Percentiles rank a stretch among this genome's conserved stretches.
Conservation (phyloP, 2,113 vertebrate species). For the Scopus umbretta region DNA sequence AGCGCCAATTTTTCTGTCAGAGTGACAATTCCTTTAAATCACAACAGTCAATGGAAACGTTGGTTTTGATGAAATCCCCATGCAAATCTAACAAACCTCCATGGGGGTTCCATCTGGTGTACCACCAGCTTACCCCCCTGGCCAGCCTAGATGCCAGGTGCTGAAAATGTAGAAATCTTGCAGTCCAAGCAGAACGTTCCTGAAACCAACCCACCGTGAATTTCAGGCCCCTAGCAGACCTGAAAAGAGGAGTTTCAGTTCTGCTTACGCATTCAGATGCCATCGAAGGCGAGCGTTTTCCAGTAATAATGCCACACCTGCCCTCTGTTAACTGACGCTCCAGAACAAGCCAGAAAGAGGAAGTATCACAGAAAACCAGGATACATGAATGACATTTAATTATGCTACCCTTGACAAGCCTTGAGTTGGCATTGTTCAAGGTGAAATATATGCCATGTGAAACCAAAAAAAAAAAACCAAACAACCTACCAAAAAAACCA, state of each 20-base stretch:
- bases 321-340: background rate
- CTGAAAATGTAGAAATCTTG: rapidly evolving
- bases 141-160: background rate
- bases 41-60: background rate
- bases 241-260: background rate
- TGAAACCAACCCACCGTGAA: rapidly evolving
- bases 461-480: background rate
- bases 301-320: background rate
- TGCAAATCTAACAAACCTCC: background rate
- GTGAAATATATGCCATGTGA: rapidly evolving
- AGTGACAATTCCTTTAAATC: background rate
- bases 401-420: background rate
- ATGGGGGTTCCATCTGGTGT: background rate
- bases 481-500: too few relatives aligned
- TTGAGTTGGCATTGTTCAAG: background rate
- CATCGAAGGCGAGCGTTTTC: rapidly evolving
- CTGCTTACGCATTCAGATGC: rapidly evolving
- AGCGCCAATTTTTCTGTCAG: background rate
- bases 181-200: background rate
- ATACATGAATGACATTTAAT: background rate
- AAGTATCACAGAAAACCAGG: background rate
- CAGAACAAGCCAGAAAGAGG: background rate
- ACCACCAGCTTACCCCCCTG: background rate
- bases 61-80: background rate
- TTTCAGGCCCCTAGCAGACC: background rate